These are phyloP conservation scores for Megalops cyprinoides DNA, from an alignment of 2,797 vertebrate genomes.

Conservation along the genomic window DNA sequence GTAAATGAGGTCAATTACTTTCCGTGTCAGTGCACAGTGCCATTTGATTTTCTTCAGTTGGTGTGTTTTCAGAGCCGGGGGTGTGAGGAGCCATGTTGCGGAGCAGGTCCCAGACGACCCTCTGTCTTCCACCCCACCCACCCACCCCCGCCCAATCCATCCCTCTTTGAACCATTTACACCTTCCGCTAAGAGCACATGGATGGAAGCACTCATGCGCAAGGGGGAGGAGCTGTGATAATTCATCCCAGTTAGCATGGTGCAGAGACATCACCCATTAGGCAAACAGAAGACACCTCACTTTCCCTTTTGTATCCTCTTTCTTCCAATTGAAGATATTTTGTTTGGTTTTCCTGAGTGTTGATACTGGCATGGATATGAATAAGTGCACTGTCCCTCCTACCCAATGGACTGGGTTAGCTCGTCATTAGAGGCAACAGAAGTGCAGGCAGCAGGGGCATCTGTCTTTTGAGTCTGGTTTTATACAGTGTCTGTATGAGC, in stretches of 20 bases:
- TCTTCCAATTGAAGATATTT: no score
- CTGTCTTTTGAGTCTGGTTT: background rate
- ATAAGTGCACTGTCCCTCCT: no score
- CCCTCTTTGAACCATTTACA: no score
- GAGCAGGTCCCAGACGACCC: background rate
- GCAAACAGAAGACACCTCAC: background rate
- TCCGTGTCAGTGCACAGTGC: slow-evolving; percentile 32
- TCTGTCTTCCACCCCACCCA: no score
- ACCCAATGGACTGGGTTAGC: no score
- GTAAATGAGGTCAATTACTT: slow-evolving; percentile 46
- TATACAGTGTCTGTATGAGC: background rate
- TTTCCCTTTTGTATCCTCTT: no score
- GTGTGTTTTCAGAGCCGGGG: background rate
- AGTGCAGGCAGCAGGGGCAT: background rate
- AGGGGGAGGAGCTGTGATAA: no score
- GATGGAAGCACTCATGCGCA: no score
- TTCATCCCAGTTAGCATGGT: background rate
- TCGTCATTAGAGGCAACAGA: background rate
- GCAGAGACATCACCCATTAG: background rate
- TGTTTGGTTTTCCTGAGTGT: no score
- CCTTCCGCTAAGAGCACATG: background rate
- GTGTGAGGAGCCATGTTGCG: background rate
- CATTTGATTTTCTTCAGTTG: slow-evolving; percentile 11
- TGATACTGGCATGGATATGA: no score
- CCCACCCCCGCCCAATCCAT: no score